Base-by-base conservation (phyloP, 2,888 invertebrate species). In the Dasysyrphus tricinctus region DNA sequence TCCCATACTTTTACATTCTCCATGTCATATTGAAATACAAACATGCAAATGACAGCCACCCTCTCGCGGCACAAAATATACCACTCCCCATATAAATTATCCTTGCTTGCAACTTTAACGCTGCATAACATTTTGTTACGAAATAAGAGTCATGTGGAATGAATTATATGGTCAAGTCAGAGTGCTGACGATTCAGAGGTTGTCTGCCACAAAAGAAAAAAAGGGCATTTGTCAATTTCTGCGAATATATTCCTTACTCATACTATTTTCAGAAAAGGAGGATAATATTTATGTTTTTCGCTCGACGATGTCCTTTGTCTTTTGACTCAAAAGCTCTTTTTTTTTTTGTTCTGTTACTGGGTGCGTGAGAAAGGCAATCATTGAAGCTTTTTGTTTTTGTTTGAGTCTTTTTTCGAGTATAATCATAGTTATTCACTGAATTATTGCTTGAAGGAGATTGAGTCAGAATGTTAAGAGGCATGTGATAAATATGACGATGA, bases 401-500 rank as follows among this genome's bases (percentile, higher is more conserved):
- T 67, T 49, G 49, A 49, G 67, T 49, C 16, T 24, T 14, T 59
- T 61, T 61, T n/a, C 14, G 42, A 42, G 14, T 24, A 61, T 5
- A 42, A 34, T 7, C 42, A 24, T 24, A 24, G 42, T 42, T 24
- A n/a, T 42, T 42, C 24, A 34, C 19, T 49, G 34, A 67, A 67
- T 49, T 49, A 16, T 49, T 37, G 19, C 29, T 67, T 32, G 7
- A 34, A 6, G 42, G n/a, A 61, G 12, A 49, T 49, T 49, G 3
- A 24, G 12, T 9, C 16, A 51, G 24, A 59, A 69, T 69, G 44
- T 69, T 63, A 49, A 42, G 37, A 51, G 49, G 37, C 42, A 56
- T 81, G 29, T 67, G 76, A 67, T 76, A 83, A 87, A 87, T 88
- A 83, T 79, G 85, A 83, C 73, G 88, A 80, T 87, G 88, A 88